phyloP scores from a whole-genome alignment of 2,113 vertebrate species.

The Anas platyrhynchos region DNA sequence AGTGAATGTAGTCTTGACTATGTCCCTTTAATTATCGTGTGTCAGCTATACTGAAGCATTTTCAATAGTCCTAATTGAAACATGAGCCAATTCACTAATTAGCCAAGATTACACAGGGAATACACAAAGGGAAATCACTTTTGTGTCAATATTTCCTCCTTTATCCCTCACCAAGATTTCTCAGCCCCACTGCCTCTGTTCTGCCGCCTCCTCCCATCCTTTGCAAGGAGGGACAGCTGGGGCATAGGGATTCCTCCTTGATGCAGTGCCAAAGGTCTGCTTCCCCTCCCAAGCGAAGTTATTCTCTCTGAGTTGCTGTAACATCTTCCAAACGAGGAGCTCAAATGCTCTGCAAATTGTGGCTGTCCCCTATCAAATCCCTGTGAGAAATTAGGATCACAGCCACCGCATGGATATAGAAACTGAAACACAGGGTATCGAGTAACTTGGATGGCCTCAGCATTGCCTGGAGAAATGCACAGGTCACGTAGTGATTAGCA shows the following conservation, averaged over 20 bases:
- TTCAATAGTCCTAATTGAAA: slow-evolving; percentile 60
- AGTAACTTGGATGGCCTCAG: background rate
- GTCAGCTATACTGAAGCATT: slow-evolving; percentile 46
- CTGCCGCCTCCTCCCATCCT: background rate
- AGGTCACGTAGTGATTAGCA: background rate
- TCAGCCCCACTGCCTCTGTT: background rate
- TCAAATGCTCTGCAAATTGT: background rate
- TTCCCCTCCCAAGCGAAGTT: background rate
- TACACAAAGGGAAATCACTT: slow-evolving; percentile 32
- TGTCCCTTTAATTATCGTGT: slow-evolving; percentile 43
- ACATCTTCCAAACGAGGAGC: background rate
- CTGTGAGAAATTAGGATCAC: background rate
- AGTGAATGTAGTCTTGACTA: background rate
- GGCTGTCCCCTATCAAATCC: background rate
- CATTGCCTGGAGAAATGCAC: background rate
- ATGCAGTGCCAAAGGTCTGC: background rate
- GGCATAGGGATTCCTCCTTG: background rate
- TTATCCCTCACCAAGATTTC: background rate
- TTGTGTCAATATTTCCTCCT: slow-evolving; percentile 40
- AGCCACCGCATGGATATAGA: background rate
- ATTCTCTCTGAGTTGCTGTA: background rate
- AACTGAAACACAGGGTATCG: background rate
- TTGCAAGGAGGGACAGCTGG: background rate
- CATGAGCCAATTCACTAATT: slow-evolving; percentile 61
- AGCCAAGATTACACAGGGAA: slow-evolving; percentile 34